Conservation (phyloP, 2,797 vertebrate genomes). For the Neosilurus mollespiculum region DNA sequence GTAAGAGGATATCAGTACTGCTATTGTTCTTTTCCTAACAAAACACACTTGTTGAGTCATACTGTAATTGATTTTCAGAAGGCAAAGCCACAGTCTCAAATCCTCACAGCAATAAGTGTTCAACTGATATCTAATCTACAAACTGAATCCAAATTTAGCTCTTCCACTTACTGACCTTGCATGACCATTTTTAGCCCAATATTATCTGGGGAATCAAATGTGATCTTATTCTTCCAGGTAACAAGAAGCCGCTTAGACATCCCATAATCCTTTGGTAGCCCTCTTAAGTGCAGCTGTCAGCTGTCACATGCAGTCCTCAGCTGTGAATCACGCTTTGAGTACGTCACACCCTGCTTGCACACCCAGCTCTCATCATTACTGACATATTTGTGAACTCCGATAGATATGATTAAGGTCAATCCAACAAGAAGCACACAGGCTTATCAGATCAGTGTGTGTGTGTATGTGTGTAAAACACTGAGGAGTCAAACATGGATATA, state of each 20-base stretch:
- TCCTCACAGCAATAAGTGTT: neutral
- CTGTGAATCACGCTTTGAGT: slow-evolving; percentile 32
- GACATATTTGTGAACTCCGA: slow-evolving; percentile 59
- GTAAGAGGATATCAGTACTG: slow-evolving; percentile 9
- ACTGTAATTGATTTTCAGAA: neutral
- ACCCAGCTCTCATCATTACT: slow-evolving; percentile 54
- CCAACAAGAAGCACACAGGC: neutral
- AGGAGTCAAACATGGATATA: neutral
- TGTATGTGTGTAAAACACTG: too few relatives aligned
- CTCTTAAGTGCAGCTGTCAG: slow-evolving; percentile 55
- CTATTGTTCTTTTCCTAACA: slow-evolving; percentile 15
- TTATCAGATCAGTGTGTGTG: neutral
- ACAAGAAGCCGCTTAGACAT: slow-evolving; percentile 20
- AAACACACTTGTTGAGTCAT: neutral
- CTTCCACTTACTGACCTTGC: neutral
- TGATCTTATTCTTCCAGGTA: slow-evolving; percentile 33
- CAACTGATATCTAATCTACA: neutral
- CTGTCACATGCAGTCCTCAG: slow-evolving; percentile 56
- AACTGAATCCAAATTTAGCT: neutral
- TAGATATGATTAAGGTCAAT: slow-evolving; percentile 1
- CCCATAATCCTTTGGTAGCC: slow-evolving; percentile 40
- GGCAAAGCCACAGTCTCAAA: neutral
- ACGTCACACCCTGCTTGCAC: slow-evolving; percentile 47
- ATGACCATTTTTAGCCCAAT: neutral
- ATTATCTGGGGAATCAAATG: slow-evolving; percentile 23